Base-by-base conservation (phyloP, 2,113 vertebrate species). In the Cynoglossus semilaevis region DNA sequence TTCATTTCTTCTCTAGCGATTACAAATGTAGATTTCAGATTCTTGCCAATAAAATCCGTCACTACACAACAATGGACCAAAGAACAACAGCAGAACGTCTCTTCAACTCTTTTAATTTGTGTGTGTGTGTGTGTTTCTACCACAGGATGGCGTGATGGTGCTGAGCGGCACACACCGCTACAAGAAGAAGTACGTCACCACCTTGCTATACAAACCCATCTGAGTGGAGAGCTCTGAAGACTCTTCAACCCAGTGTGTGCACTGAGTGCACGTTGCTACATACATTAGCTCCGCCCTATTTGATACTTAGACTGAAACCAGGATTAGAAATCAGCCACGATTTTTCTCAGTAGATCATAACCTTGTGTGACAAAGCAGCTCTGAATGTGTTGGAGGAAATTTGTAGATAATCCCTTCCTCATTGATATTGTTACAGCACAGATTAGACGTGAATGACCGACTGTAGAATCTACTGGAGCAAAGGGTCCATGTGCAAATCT, bases 131-230 rank as follows among this genome's bases (percentile, higher is more conserved):
- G n/a, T 43, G 0, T 47, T 34, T 63, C 16, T 56, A 6, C 44
- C 15, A 49, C 87, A 98, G 96, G 96, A 98, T 1, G 94, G 96
- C 0, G 95, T 98, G 66, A 98, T 98, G 96, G 96, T 98, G 59
- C 95, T 98, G 45, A 98, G 96, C 15, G 96, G 94, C 2, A 98
- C 96, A 0, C 96, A 98, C 64, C 95, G 96, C 68, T 98, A 97
- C 85, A 98, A 98, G 92, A 98, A 98, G 93, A 98, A 98, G 72
- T 98, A 98, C 0, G 96, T 98, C 77, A 98, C 96, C 64, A 97
- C 95, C 0, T 88, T 98, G 8, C 79, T 92, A 2, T 92, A 92
- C 51, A 92, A 92, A 59, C 90, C 90, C 37, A 92, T 92, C 77
- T 92, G 89, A 92, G 1, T 2, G 45, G 34, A 41, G 45, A 18